A percentile compares a stretch with the other conserved stretches of the same genome.
Conservation (phyloP, 2,888 invertebrate species). For the Microdon myrmicae region DNA sequence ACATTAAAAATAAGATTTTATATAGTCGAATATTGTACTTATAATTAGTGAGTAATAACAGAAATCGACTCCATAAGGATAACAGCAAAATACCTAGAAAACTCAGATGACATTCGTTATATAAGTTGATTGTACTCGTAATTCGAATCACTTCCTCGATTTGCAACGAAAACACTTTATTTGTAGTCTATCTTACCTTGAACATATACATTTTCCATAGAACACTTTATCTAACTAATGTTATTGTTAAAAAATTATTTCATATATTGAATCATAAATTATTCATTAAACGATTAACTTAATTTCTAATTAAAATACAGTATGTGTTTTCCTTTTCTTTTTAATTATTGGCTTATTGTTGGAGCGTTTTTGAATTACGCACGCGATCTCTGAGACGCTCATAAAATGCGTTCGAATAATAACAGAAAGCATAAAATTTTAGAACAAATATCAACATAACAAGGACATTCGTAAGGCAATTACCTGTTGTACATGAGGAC, state of each 20-base stretch:
- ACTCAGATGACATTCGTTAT: too few species aligned
- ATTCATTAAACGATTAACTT: constrained; percentile 2
- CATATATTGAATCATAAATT: constrained; percentile 1
- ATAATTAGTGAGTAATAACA: too few species aligned
- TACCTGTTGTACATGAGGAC: constrained; percentile 99
- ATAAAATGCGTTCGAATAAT: constrained; percentile 17
- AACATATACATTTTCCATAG: constrained; percentile 15
- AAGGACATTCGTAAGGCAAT: too few species aligned
- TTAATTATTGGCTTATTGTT: constrained; percentile 51
- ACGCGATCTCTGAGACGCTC: constrained; percentile 10
- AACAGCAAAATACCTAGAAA: too few species aligned
- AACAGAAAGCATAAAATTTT: background rate
- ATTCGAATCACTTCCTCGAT: background rate
- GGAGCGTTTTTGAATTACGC: constrained; percentile 7
- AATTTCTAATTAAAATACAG: constrained; percentile 2
- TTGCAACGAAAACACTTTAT: constrained; percentile 24
- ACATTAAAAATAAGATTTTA: too few species aligned
- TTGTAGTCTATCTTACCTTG: constrained; percentile 41
- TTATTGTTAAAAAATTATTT: constrained; percentile 8
- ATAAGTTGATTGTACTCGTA: too few species aligned
- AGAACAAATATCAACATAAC: constrained; percentile 1
- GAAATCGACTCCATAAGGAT: too few species aligned
- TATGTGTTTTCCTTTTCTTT: constrained; percentile 5
- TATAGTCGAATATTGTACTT: too few species aligned
- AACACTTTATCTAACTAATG: constrained; percentile 35